Evolutionary conservation across 2,113 vertebrate genomes (phyloP).

Genomic region (Sinocyclocheilus anshuiensis): DNA sequence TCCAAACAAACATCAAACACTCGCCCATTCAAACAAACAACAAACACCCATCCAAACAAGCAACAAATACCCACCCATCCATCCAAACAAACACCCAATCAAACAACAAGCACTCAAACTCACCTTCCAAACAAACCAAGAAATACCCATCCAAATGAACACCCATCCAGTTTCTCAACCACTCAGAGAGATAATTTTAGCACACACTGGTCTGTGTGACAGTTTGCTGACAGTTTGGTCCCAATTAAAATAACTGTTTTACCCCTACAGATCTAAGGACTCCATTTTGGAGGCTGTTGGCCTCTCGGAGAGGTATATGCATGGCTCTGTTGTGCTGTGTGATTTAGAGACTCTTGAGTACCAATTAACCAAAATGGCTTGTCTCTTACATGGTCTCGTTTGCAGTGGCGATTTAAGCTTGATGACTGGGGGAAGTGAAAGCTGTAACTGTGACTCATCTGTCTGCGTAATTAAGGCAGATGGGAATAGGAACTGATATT

Average conservation of each 20-base stretch:
- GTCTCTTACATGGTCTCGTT: background rate
- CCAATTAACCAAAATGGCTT: slow-evolving; percentile 14
- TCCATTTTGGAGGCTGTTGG: slow-evolving; percentile 77
- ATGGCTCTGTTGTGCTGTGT: slow-evolving; percentile 62
- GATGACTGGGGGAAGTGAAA: slow-evolving; percentile 9
- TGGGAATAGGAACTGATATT: slow-evolving; percentile 3
- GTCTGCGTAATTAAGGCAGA: slow-evolving; percentile 15
- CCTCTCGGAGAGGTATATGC: slow-evolving; percentile 76
- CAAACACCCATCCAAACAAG: background rate
- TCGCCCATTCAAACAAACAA: background rate
- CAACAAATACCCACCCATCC: too few relatives aligned
- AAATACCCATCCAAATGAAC: background rate
- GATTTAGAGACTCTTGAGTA: background rate
- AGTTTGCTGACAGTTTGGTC: background rate
- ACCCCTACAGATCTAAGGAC: slow-evolving; percentile 77
- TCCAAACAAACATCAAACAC: background rate
- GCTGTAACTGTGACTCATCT: slow-evolving; percentile 7
- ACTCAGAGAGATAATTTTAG: background rate
- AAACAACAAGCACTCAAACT: background rate
- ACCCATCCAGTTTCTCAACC: background rate
- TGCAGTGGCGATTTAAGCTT: slow-evolving; percentile 11
- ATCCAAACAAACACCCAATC: background rate
- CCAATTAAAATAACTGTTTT: slow-evolving; percentile 41
- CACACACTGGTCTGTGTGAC: background rate
- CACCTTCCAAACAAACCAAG: background rate